These are phyloP conservation scores for Cercopithecus mona DNA, from an alignment of 2,113 vertebrate genomes.

Conservation along the genomic window DNA sequence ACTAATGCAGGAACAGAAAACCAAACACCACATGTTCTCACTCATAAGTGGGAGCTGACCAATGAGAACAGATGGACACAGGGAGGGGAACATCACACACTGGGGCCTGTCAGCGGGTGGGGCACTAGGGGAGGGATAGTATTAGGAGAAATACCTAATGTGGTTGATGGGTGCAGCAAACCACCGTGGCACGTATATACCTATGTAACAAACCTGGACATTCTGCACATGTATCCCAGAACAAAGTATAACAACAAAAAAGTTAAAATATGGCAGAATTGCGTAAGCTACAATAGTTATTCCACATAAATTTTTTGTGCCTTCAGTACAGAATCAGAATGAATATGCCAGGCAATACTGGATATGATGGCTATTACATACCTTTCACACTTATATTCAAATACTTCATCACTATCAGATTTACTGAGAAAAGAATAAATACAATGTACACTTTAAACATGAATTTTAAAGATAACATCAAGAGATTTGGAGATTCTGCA, in stretches of 20 bases:
- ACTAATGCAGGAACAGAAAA: no score
- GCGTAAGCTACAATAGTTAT: background rate
- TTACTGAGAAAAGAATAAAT: background rate
- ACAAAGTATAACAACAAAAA: background rate
- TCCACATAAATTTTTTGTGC: constrained; percentile 11
- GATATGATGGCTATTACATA: background rate
- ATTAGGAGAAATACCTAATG: no score
- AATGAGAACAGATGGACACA: no score
- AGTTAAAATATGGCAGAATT: background rate
- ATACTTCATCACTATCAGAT: background rate
- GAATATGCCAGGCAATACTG: background rate
- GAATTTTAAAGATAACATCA: background rate
- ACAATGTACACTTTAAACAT: background rate
- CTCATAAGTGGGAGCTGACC: no score
- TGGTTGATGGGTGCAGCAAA: no score
- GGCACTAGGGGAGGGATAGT: no score
- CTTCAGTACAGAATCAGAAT: background rate
- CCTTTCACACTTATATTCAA: background rate
- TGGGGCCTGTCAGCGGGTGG: no score
- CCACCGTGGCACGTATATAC: no score
- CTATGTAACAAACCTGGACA: no score
- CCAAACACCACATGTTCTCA: no score
- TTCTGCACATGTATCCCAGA: no score
- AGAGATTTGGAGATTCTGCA: background rate
- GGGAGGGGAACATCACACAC: no score